Conservation (phyloP, 92 coral and sea anemone genomes). For the Virgularia gustaviana region DNA sequence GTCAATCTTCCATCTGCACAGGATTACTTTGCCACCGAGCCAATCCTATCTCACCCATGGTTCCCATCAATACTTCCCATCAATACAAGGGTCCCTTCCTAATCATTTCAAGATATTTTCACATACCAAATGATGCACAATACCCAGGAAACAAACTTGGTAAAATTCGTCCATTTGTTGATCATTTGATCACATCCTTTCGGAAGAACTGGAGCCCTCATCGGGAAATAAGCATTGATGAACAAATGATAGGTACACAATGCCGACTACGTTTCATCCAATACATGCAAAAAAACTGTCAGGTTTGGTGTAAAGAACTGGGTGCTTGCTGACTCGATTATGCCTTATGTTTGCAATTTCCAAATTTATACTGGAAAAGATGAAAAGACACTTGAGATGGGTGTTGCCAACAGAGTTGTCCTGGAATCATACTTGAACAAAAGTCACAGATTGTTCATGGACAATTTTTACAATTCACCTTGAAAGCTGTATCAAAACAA, state of each 20-base stretch:
- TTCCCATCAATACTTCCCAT: constrained; percentile 40
- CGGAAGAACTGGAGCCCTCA: constrained; percentile 40
- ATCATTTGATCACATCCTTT: constrained; percentile 24
- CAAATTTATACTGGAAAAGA: constrained; percentile 43
- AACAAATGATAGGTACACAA: constrained; percentile 50
- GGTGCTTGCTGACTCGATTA: constrained; percentile 46
- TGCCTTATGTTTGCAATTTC: constrained; percentile 26
- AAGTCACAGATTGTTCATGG: constrained; percentile 34
- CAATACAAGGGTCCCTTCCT: constrained; percentile 34
- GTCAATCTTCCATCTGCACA: constrained; percentile 34
- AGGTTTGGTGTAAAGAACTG: constrained; percentile 55
- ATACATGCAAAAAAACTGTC: constrained; percentile 49
- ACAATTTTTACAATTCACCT: constrained; percentile 46
- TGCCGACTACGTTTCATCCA: constrained; percentile 56
- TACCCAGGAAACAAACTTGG: constrained; percentile 38
- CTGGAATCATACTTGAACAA: constrained; percentile 29
- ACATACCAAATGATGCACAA: too few species aligned
- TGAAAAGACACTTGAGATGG: constrained; percentile 17
- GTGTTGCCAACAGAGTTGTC: constrained; percentile 41
- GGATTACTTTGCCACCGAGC: constrained; percentile 19
- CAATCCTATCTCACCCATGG: constrained; percentile 32
- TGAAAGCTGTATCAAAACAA: background rate
- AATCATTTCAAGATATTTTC: too few species aligned
- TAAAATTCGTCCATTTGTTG: constrained; percentile 29
- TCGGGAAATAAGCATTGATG: constrained; percentile 58